Percentiles rank a stretch among this genome's conserved stretches.
Conservation (phyloP, 2,888 invertebrate species). For the Nemotelus nigrinus region DNA sequence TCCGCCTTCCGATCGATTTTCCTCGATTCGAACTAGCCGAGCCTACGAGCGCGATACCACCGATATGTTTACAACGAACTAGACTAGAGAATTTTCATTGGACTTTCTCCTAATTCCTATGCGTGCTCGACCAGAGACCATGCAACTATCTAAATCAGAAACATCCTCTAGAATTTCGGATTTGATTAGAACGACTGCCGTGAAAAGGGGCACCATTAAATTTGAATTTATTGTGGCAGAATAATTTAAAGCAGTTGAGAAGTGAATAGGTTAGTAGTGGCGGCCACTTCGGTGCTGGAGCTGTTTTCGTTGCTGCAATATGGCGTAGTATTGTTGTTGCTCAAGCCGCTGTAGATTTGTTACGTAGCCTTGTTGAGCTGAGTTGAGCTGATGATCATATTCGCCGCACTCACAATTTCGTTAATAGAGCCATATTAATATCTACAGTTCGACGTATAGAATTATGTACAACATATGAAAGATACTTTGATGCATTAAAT, state of each 20-base stretch:
- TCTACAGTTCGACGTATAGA: too few relatives aligned
- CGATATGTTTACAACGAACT: constrained; percentile 16
- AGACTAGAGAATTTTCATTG: not conserved
- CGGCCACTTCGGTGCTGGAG: not conserved
- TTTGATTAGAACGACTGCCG: constrained; percentile 43
- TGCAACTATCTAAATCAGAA: constrained; percentile 38
- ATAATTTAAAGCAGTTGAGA: constrained; percentile 35
- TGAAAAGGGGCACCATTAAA: constrained; percentile 38
- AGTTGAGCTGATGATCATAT: too few relatives aligned
- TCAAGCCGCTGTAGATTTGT: too few relatives aligned
- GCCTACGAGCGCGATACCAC: not conserved
- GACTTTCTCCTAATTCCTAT: constrained; percentile 37
- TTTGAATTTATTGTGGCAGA: constrained; percentile 40
- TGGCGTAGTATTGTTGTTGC: not conserved
- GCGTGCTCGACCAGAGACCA: constrained; percentile 22
- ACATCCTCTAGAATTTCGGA: constrained; percentile 44
- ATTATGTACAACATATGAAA: too few relatives aligned
- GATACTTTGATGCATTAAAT: too few relatives aligned
- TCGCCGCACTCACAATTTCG: too few relatives aligned
- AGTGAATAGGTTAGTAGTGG: constrained; percentile 23
- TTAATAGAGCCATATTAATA: too few relatives aligned
- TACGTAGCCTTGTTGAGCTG: too few relatives aligned
- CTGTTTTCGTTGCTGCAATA: constrained; percentile 1
- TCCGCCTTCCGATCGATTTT: constrained; percentile 28
- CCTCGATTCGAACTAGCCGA: not conserved